Conservation (phyloP, 2,888 invertebrate species). For the Platycheirus albimanus region DNA sequence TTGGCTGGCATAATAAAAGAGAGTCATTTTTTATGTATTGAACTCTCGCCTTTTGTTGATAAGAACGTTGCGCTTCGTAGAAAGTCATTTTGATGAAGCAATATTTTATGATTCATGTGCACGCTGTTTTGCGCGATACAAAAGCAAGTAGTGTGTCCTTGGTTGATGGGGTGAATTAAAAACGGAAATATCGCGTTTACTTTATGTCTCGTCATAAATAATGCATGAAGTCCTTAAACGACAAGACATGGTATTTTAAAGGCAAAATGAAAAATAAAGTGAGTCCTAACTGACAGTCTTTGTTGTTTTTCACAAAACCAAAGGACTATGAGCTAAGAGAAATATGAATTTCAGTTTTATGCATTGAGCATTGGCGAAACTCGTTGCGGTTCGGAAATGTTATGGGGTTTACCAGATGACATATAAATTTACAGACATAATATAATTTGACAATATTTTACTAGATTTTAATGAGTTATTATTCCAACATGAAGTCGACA, state of each 20-base stretch:
- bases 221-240: not conserved
- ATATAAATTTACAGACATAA: too few species aligned
- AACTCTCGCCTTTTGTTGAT: constrained; percentile 1
- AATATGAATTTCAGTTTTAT: too few species aligned
- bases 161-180: constrained; percentile 3
- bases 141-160: not conserved
- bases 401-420: too few species aligned
- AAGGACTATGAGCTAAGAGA: too few species aligned
- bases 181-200: not conserved
- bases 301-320: too few species aligned
- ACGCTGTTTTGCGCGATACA: not conserved
- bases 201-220: constrained; percentile 10
- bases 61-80: not conserved
- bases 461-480: too few species aligned
- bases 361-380: too few species aligned
- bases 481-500: too few species aligned
- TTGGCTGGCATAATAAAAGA: constrained; percentile 7
- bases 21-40: not conserved
- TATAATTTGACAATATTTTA: too few species aligned
- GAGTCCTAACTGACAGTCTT: not conserved
- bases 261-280: not conserved
- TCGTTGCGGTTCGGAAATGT: too few species aligned
- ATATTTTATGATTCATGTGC: constrained; percentile 17
- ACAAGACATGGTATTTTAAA: not conserved
- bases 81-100: not conserved